A percentile compares a stretch with the other conserved stretches of the same genome.
Evolutionary conservation across 2,113 vertebrate genomes (phyloP).

Genomic region (Rousettus leschenaultii): DNA sequence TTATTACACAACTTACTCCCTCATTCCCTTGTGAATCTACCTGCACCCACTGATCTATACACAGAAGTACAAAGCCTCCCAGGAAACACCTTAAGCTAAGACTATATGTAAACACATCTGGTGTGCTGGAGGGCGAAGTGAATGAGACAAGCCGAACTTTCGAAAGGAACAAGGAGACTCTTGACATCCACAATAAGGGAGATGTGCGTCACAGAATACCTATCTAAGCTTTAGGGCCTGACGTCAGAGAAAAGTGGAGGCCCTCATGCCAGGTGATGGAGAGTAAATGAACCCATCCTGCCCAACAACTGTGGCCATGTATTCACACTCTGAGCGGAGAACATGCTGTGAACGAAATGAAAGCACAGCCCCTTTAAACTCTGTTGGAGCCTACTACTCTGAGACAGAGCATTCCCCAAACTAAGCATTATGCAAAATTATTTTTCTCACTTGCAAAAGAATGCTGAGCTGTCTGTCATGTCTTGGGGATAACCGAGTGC

Average conservation of each 20-base stretch:
- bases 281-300: background rate
- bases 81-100: background rate
- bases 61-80: background rate
- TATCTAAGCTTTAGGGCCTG: background rate
- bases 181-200: background rate
- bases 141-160: background rate
- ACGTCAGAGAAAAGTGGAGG: background rate
- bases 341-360: background rate
- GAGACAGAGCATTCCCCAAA: background rate
- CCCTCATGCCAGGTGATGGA: background rate
- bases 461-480: background rate
- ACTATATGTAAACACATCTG: background rate
- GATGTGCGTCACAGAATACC: background rate
- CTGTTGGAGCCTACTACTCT: background rate
- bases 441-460: background rate
- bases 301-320: background rate
- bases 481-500: background rate
- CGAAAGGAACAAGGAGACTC: background rate
- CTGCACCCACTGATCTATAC: background rate
- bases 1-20: background rate
- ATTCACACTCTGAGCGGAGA: background rate
- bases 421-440: background rate
- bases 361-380: background rate
- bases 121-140: background rate
- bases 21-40: background rate